A percentile compares a stretch with the other conserved stretches of the same genome.
Evolutionary conservation across 2,888 invertebrate genomes (phyloP).

Genomic region (Chironomus tentans): DNA sequence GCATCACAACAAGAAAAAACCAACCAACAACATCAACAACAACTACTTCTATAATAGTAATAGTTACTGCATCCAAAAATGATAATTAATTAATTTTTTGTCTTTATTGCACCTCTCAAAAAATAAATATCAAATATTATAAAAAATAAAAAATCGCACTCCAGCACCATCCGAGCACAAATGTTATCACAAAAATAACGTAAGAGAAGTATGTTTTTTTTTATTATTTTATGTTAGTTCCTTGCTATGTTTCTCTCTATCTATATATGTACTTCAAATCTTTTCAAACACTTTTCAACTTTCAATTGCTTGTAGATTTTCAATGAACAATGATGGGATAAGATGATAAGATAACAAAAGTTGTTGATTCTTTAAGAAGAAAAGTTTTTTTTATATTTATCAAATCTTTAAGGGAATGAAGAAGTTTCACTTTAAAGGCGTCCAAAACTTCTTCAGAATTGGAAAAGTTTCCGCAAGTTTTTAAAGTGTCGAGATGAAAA

Average conservation of each 20-base stretch:
- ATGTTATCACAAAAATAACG: constrained; percentile 25
- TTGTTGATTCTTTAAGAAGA: no score
- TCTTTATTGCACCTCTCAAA: constrained; percentile 10
- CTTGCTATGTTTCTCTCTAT: background rate
- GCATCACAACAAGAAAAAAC: background rate
- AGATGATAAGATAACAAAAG: no score
- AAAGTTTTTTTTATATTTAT: no score
- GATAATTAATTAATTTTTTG: constrained; percentile 7
- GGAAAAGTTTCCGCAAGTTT: no score
- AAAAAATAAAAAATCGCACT: constrained; percentile 2
- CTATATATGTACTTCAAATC: background rate
- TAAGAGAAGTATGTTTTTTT: constrained; percentile 25
- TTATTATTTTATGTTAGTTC: background rate
- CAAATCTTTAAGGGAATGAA: no score
- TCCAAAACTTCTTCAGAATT: no score
- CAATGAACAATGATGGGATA: no score
- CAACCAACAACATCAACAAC: background rate
- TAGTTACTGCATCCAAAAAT: constrained; percentile 26
- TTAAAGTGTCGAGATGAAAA: no score
- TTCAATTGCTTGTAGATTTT: no score
- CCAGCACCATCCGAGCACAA: constrained; percentile 26
- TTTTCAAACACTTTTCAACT: background rate
- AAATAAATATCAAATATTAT: constrained; percentile 8
- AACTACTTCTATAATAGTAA: background rate
- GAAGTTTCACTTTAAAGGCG: no score